Evolutionary conservation across 2,888 invertebrate genomes (phyloP).

Genomic region (Scaptomyza parva): DNA sequence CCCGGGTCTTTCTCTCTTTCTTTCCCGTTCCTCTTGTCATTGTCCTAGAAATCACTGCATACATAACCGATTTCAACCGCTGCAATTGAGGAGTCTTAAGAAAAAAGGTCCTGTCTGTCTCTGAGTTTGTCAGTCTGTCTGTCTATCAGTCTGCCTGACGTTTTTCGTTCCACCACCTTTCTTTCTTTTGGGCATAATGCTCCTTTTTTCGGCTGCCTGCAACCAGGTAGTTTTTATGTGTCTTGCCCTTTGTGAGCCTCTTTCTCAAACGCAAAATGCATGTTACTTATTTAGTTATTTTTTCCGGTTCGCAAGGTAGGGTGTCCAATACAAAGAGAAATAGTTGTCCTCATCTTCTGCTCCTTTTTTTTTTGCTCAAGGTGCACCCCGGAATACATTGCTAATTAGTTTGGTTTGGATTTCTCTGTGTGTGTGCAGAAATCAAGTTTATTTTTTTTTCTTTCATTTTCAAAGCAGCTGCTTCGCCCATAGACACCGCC

Average conservation of each 20-base stretch:
- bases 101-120: constrained; percentile 40
- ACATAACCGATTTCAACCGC: constrained; percentile 69
- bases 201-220: constrained; percentile 58
- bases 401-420: constrained; percentile 62
- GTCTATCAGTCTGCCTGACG: constrained; percentile 52
- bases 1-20: constrained; percentile 5
- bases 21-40: constrained; percentile 36
- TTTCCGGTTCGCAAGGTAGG: constrained; percentile 72
- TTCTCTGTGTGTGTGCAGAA: constrained; percentile 59
- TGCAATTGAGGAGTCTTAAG: constrained; percentile 61
- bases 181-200: constrained; percentile 60
- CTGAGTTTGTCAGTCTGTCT: constrained; percentile 23
- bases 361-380: constrained; percentile 42
- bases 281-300: constrained; percentile 53
- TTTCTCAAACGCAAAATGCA: constrained; percentile 56
- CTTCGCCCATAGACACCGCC: constrained; percentile 11
- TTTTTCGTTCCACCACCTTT: constrained; percentile 68
- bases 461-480: constrained; percentile 36
- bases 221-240: constrained; percentile 67
- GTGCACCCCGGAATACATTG: constrained; percentile 67
- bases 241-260: constrained; percentile 42
- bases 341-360: constrained; percentile 37
- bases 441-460: constrained; percentile 71
- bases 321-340: constrained; percentile 47
- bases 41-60: constrained; percentile 64